phyloP scores from a whole-genome alignment of 2,113 vertebrate genomes.

The Rostratula benghalensis region DNA sequence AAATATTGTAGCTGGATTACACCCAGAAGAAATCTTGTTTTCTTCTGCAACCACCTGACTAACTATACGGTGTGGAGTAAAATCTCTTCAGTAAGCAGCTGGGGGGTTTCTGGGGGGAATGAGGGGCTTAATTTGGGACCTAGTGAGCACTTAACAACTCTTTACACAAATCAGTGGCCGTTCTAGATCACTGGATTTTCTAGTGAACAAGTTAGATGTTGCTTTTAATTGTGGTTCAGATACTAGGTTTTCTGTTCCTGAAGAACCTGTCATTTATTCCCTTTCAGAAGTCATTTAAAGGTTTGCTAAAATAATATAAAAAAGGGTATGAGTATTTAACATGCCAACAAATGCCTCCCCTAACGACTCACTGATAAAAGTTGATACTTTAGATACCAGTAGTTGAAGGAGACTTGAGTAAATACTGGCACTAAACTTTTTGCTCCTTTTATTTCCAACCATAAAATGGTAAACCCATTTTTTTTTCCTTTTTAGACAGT shows the following conservation, averaged over 20 bases:
- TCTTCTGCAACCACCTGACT: slow-evolving; percentile 20
- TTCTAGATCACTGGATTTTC: neutral
- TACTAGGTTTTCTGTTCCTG: neutral
- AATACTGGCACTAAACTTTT: neutral
- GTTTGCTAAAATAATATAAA: neutral
- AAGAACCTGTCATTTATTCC: neutral
- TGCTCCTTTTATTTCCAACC: neutral
- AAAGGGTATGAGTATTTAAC: neutral
- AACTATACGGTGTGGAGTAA: neutral
- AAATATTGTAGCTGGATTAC: slow-evolving; percentile 4
- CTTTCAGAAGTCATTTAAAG: neutral
- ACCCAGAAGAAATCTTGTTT: slow-evolving; percentile 27
- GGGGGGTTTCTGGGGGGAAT: no score
- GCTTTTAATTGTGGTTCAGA: neutral
- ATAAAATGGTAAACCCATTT: neutral
- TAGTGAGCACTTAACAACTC: neutral
- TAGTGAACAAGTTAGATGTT: neutral
- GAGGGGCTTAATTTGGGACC: neutral
- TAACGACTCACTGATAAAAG: neutral
- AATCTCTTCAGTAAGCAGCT: neutral
- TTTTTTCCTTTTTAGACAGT: neutral
- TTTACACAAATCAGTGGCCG: neutral
- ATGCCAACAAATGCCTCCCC: neutral
- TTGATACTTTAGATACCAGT: neutral
- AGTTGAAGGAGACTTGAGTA: neutral